phyloP scores from a whole-genome alignment of 1,140 invertebrate genomes.

The Gryllus bimaculatus region DNA sequence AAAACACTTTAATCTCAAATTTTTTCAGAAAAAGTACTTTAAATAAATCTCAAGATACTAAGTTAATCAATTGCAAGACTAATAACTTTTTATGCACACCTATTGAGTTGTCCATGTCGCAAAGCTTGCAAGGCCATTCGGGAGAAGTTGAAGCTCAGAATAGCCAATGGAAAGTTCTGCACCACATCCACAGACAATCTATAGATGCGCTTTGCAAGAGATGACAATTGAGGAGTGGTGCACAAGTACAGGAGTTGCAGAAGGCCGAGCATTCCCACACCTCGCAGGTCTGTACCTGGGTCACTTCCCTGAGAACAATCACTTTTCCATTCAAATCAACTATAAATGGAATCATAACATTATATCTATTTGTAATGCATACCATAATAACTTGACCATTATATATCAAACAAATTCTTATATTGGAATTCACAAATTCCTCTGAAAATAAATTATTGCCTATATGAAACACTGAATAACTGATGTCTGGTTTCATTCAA shows the following conservation, averaged over 20 bases:
- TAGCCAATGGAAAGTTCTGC: slow-evolving; percentile 47
- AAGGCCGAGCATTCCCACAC: slow-evolving; percentile 43
- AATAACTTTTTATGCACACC: slow-evolving; percentile 34
- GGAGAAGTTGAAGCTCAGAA: slow-evolving; percentile 48
- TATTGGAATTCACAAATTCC: too few relatives aligned
- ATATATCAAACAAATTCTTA: too few relatives aligned
- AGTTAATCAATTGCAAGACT: slow-evolving; percentile 14
- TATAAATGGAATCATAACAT: too few relatives aligned
- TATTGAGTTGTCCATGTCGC: slow-evolving; percentile 42
- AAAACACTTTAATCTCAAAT: too few relatives aligned
- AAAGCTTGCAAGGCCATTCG: slow-evolving; percentile 42
- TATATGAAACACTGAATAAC: too few relatives aligned
- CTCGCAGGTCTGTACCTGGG: slow-evolving; percentile 46
- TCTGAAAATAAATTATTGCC: too few relatives aligned
- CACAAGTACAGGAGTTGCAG: slow-evolving; percentile 41
- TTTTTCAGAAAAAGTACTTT: not conserved
- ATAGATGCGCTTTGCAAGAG: slow-evolving; percentile 40
- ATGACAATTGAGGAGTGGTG: slow-evolving; percentile 31
- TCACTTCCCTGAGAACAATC: slow-evolving; percentile 37
- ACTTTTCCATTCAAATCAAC: too few relatives aligned
- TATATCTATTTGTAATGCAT: too few relatives aligned
- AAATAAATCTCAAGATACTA: not conserved
- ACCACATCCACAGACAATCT: slow-evolving; percentile 40
- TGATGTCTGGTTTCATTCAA: too few relatives aligned
- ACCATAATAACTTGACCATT: too few relatives aligned